Evolutionary conservation across 2,888 invertebrate genomes (phyloP).

Genomic region (Eueremaeus valkanovi): DNA sequence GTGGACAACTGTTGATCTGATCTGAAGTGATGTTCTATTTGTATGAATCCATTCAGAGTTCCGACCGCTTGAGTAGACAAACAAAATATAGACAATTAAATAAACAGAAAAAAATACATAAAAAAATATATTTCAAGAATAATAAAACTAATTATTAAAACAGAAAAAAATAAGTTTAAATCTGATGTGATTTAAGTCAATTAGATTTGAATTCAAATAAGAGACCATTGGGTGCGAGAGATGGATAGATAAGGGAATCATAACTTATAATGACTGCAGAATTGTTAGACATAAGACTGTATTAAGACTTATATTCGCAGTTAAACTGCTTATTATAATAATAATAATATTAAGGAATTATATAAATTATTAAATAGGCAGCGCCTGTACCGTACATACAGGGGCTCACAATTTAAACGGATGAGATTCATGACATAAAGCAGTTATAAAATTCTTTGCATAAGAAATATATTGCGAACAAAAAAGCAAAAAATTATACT

Average conservation of each 20-base stretch:
- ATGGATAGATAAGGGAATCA: background rate
- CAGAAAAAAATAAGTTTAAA: no score
- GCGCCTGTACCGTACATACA: background rate
- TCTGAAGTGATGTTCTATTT: conserved; percentile 26
- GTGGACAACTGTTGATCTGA: conserved; percentile 33
- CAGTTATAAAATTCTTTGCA: background rate
- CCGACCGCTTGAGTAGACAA: conserved; percentile 22
- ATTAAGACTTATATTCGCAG: background rate
- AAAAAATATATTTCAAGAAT: background rate
- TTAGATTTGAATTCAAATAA: background rate
- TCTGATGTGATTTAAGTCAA: background rate
- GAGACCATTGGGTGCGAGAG: background rate
- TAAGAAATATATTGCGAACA: background rate
- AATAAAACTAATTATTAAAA: background rate
- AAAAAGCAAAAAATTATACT: background rate
- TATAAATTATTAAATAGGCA: no score
- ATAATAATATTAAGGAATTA: background rate
- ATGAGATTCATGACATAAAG: background rate
- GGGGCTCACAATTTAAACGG: background rate
- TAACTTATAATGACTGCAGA: background rate
- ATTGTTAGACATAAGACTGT: background rate
- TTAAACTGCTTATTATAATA: background rate
- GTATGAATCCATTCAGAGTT: conserved; percentile 28
- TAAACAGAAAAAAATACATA: background rate
- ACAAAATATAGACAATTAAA: background rate